Evolutionary conservation across 1,140 invertebrate genomes (phyloP).

Genomic region (Apis cerana): DNA sequence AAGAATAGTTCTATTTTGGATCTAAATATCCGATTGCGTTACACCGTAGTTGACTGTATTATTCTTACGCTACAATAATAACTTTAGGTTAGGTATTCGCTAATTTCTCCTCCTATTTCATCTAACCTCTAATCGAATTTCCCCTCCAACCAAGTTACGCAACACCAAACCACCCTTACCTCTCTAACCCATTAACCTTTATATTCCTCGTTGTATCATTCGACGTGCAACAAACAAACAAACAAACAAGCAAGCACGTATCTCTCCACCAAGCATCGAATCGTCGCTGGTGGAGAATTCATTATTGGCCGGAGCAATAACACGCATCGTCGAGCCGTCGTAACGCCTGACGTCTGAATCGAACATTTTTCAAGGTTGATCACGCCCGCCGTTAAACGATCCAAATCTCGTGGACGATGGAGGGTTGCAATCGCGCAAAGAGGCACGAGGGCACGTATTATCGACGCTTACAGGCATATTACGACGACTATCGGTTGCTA

Average conservation of each 20-base stretch:
- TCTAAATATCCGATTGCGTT: too few relatives aligned
- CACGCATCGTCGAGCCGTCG: constrained; percentile 27
- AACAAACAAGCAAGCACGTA: neutral
- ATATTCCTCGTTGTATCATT: neutral
- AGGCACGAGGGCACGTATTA: constrained; percentile 47
- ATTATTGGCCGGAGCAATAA: constrained; percentile 23
- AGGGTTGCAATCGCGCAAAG: constrained; percentile 10
- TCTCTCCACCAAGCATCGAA: neutral
- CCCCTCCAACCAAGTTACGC: neutral
- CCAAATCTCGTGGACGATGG: neutral
- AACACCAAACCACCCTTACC: neutral
- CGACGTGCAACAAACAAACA: neutral
- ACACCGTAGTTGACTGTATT: too few relatives aligned
- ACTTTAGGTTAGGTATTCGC: too few relatives aligned
- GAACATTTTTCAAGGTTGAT: constrained; percentile 14
- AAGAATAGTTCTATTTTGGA: too few relatives aligned
- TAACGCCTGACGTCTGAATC: constrained; percentile 2
- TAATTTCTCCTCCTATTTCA: neutral
- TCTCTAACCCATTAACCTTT: neutral
- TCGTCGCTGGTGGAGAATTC: constrained; percentile 11
- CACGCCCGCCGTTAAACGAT: constrained; percentile 1
- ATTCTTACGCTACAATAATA: too few relatives aligned
- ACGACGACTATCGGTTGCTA: neutral
- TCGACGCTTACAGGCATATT: constrained; percentile 63
- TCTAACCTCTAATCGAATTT: neutral